phyloP scores from a whole-genome alignment of 2,888 invertebrate genomes.

The Branchellion lobata region DNA sequence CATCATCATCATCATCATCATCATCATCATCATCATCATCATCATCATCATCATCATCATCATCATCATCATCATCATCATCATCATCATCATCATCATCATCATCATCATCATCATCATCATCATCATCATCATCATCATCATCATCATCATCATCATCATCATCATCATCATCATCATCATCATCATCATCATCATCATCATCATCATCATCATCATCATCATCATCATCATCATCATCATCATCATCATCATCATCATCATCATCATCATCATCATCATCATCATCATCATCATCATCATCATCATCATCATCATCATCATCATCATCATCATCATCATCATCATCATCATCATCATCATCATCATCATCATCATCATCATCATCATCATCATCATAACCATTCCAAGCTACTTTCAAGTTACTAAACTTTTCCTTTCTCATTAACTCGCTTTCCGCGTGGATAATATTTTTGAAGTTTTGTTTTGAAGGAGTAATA shows the following conservation, averaged over 20 bases:
- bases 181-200: conserved; percentile 39
- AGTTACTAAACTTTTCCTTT: too few relatives aligned
- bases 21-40: conserved; percentile 1
- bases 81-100: too few relatives aligned
- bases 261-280: not conserved
- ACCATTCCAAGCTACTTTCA: too few relatives aligned
- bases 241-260: not conserved
- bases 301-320: not conserved
- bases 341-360: not conserved
- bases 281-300: not conserved
- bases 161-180: conserved; percentile 32
- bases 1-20: not conserved
- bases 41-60: not conserved
- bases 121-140: conserved; percentile 15
- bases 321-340: not conserved
- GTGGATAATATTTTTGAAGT: too few relatives aligned
- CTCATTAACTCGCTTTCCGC: too few relatives aligned
- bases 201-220: conserved; percentile 34
- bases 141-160: conserved; percentile 28
- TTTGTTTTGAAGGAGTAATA: too few relatives aligned
- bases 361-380: not conserved
- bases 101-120: conserved; percentile 20
- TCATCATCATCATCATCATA: conserved; percentile 1
- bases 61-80: too few relatives aligned
- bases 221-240: conserved; percentile 41